Conservation (phyloP, 2,113 vertebrate genomes). For the Deroptyus accipitrinus region DNA sequence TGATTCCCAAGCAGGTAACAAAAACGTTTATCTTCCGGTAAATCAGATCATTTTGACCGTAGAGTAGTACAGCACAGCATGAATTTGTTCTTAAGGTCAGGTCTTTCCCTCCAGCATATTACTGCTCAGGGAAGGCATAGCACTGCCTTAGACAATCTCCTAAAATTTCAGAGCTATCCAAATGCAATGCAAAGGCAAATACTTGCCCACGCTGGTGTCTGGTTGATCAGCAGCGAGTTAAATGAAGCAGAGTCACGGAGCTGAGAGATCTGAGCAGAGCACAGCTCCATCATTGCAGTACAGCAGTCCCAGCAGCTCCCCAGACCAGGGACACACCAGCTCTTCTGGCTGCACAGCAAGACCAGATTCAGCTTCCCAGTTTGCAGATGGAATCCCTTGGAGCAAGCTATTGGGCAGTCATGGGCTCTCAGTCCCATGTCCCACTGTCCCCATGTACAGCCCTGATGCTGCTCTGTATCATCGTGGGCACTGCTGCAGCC, state of each 20-base stretch:
- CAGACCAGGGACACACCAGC: neutral
- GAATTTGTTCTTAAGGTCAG: neutral
- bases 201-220: neutral
- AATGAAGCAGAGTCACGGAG: neutral
- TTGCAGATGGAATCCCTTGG: neutral
- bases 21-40: neutral
- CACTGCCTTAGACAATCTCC: neutral
- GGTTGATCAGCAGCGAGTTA: neutral
- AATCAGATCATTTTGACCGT: neutral
- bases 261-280: neutral
- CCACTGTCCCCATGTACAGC: rapidly evolving
- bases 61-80: neutral
- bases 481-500: rapidly evolving
- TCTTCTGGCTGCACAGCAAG: neutral
- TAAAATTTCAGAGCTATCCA: neutral
- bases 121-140: neutral
- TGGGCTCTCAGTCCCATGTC: neutral
- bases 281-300: neutral
- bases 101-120: neutral
- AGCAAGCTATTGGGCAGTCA: neutral
- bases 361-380: neutral
- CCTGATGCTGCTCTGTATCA: rapidly evolving
- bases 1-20: conserved; percentile 27
- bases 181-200: neutral
- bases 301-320: neutral